Base-by-base conservation (phyloP, 2,797 vertebrate genomes). In the Molothrus ater region DNA sequence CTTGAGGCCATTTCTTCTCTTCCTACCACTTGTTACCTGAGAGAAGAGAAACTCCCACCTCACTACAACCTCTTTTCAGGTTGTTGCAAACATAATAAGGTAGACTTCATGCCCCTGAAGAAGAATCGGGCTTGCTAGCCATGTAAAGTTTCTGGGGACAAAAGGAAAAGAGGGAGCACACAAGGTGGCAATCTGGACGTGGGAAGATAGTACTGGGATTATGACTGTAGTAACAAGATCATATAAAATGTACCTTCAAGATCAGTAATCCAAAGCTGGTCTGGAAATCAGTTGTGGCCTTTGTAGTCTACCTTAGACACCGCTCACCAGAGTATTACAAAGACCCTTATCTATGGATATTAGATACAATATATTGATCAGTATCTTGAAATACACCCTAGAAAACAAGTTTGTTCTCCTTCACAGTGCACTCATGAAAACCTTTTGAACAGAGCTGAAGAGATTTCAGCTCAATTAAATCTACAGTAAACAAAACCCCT, bases 131-230 rank as follows among this genome's bases (percentile, higher is more conserved):
- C n/a, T 65, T 72, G 11, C 24, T 50, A 61, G 10, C 15, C 36
- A 17, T 21, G 11, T 16, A 70, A 45, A 61, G 57, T 6, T 53
- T 45, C 38, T 31, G 24, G 31, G 24, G 21, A 21, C 43, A 61
- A 24, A 73, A 66, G 29, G n/a, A 72, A 86, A 73, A 87, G 9
- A 26, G 29, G 20, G 29, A 70, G 12, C 8, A 50, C 4, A 34
- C 3, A 54, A 32, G 2, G 6, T 47, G 21, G 36, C 0, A 0
- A 47, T 34, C 18, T 1, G 3, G 18, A 50, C 69, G 64, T 47
- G 48, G 40, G 69, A 74, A 32, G 9, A 8, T 18, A 61, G 20
- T 36, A 36, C 36, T 84, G 32, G 16, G 32, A 70, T 53, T 61
- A 57, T 53, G 51, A 20, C 6, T 50, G 38, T 4, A n/a, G 20